Evolutionary conservation across 2,797 vertebrate species (phyloP).

Genomic region (Epinephelus malabaricus): DNA sequence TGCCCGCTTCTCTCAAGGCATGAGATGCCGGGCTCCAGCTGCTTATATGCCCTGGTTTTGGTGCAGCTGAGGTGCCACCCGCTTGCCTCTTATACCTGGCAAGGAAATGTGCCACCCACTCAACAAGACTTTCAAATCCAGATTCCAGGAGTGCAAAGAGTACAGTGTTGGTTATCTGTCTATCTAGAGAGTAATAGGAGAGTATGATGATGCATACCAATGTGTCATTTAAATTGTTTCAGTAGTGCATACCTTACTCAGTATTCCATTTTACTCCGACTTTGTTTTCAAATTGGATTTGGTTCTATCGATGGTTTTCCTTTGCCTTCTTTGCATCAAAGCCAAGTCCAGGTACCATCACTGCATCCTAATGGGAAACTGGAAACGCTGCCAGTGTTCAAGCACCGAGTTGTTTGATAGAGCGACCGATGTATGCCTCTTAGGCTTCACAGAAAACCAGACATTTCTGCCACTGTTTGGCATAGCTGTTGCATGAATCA

Average conservation of each 20-base stretch:
- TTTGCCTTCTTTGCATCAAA: constrained; percentile 4
- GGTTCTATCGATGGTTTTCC: background rate
- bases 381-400: background rate
- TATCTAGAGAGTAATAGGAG: background rate
- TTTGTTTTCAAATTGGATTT: constrained; percentile 19
- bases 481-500: background rate
- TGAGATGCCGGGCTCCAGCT: constrained; percentile 62
- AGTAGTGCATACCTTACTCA: background rate
- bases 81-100: constrained; percentile 47
- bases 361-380: constrained; percentile 3
- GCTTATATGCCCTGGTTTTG: constrained; percentile 68
- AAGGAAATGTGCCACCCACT: constrained; percentile 59
- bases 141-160: constrained; percentile 20
- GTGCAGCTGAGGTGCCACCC: constrained; percentile 58
- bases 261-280: constrained; percentile 4
- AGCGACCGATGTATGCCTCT: background rate
- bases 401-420: background rate
- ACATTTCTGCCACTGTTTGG: background rate
- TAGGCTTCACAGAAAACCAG: background rate
- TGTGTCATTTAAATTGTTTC: constrained; percentile 2
- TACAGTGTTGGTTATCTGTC: background rate
- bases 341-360: background rate
- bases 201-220: background rate
- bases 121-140: constrained; percentile 42
- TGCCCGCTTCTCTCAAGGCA: constrained; percentile 61